Percentiles rank a stretch among this genome's conserved stretches.
Evolutionary conservation across 2,888 invertebrate genomes (phyloP).

Genomic region (Leptothorax acervorum): DNA sequence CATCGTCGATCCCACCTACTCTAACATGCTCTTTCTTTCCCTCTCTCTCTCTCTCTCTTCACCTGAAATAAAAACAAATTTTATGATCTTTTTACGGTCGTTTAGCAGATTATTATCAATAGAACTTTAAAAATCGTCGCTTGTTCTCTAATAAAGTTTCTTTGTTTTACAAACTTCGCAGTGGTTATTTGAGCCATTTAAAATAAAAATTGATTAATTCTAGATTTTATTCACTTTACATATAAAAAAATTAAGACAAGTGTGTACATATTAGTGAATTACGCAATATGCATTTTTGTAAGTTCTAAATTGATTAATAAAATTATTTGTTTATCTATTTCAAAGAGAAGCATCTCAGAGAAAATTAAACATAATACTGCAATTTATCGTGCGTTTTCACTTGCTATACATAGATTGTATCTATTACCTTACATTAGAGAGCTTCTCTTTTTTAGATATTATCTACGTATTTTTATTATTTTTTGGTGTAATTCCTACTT

Average conservation of each 20-base stretch:
- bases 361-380: not conserved
- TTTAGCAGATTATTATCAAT: not conserved
- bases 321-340: not conserved
- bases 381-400: not conserved
- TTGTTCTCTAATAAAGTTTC: not conserved
- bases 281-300: not conserved
- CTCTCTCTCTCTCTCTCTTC: not conserved
- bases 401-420: not conserved
- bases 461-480: not conserved
- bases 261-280: not conserved
- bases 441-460: not conserved
- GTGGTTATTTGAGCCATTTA: not conserved
- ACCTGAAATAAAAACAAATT: not conserved
- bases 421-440: not conserved
- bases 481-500: not conserved
- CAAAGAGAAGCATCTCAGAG: not conserved
- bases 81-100: not conserved
- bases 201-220: not conserved
- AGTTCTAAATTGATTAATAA: not conserved
- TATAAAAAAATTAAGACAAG: not conserved
- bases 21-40: constrained; percentile 16
- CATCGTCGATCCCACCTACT: constrained; percentile 80
- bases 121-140: not conserved
- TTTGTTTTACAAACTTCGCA: not conserved
- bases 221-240: not conserved